Evolutionary conservation across 2,888 invertebrate genomes (phyloP).

Genomic region (Geophilus truncorum): DNA sequence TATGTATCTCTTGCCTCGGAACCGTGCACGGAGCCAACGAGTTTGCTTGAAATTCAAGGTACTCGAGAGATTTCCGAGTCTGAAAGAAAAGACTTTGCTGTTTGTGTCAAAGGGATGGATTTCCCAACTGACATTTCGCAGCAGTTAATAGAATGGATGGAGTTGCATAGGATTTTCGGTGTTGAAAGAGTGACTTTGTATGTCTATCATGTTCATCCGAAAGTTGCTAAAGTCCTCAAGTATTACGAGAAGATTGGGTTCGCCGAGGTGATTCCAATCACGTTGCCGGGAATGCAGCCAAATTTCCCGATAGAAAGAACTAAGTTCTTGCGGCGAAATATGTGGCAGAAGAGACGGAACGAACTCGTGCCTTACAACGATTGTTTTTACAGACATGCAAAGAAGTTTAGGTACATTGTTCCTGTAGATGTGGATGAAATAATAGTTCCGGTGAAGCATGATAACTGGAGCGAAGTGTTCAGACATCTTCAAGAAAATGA

Average conservation of each 20-base stretch:
- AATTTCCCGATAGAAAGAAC: slow-evolving; percentile 49
- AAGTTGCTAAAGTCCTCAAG: slow-evolving; percentile 55
- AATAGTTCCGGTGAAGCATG: slow-evolving; percentile 59
- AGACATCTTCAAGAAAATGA: slow-evolving; percentile 52
- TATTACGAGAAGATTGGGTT: slow-evolving; percentile 56
- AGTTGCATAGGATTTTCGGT: slow-evolving; percentile 62
- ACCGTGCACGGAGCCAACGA: not conserved
- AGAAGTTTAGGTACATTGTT: slow-evolving; percentile 59
- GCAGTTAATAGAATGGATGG: slow-evolving; percentile 65
- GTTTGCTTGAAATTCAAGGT: not conserved
- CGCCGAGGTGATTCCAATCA: slow-evolving; percentile 54
- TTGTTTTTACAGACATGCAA: slow-evolving; percentile 67
- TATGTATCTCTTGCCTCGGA: not conserved
- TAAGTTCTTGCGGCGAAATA: slow-evolving; percentile 49
- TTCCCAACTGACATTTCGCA: slow-evolving; percentile 60
- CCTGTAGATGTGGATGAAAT: slow-evolving; percentile 71
- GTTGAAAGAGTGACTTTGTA: slow-evolving; percentile 63
- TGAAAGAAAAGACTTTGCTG: slow-evolving; percentile 54
- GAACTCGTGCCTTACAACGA: slow-evolving; percentile 72
- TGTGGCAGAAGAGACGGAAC: slow-evolving; percentile 66
- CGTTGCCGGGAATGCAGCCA: slow-evolving; percentile 55
- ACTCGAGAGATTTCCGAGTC: not conserved
- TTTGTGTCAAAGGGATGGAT: slow-evolving; percentile 68
- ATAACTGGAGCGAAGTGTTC: slow-evolving; percentile 58
- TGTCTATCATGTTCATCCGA: slow-evolving; percentile 57